Evolutionary conservation across 2,797 vertebrate species (phyloP).

Genomic region (Staurois parvus): DNA sequence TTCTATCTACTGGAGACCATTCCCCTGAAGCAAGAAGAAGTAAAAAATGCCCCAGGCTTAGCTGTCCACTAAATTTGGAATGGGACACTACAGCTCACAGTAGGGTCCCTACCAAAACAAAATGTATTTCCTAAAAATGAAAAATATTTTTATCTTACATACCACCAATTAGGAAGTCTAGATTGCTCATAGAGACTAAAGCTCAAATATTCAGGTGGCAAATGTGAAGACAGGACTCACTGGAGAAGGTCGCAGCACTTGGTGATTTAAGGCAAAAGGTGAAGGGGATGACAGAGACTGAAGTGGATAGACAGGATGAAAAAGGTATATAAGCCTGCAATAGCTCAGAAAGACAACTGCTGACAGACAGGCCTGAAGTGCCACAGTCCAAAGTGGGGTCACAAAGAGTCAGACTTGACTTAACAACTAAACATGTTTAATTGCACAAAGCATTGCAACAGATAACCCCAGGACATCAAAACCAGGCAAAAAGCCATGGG

Average conservation of each 20-base stretch:
- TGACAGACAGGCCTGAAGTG: not conserved
- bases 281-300: not conserved
- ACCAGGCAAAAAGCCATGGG: not conserved
- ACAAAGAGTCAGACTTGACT: not conserved
- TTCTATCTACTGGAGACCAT: no score
- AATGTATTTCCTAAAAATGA: no score
- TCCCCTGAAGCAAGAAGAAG: no score
- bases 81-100: no score
- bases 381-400: not conserved
- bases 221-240: not conserved
- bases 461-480: not conserved
- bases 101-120: no score
- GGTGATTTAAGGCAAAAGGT: not conserved
- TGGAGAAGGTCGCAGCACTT: not conserved
- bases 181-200: not conserved
- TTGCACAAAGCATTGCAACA: not conserved
- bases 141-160: no score
- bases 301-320: not conserved
- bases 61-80: no score
- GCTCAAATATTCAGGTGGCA: not conserved
- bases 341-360: not conserved
- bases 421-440: not conserved
- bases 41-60: no score
- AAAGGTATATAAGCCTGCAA: not conserved
- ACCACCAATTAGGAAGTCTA: not conserved